Evolutionary conservation across 2,113 vertebrate species (phyloP).

Genomic region (Pachycephala philippinensis): DNA sequence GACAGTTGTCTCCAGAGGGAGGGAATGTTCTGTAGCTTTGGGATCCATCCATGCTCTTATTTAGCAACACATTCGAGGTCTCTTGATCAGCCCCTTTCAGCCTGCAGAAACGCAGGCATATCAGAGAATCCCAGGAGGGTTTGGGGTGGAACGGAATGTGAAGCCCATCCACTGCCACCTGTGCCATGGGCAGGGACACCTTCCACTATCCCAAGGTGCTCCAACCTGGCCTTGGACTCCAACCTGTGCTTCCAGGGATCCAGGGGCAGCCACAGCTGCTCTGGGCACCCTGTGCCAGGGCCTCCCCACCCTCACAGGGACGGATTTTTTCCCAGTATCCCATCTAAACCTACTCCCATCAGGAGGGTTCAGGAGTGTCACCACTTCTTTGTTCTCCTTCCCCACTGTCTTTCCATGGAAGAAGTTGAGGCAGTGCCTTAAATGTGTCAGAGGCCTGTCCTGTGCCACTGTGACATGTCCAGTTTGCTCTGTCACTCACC

Average conservation of each 20-base stretch:
- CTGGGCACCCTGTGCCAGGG: background rate
- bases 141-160: background rate
- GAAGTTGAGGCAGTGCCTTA: background rate
- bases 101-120: background rate
- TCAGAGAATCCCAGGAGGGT: background rate
- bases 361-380: background rate
- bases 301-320: background rate
- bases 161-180: background rate
- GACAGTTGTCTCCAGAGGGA: background rate
- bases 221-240: background rate
- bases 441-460: background rate
- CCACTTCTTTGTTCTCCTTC: background rate
- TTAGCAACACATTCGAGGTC: background rate
- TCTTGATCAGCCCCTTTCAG: background rate
- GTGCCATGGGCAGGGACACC: background rate
- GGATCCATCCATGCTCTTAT: background rate
- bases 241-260: background rate
- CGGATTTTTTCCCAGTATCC: background rate
- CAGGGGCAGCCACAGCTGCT: background rate
- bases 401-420: background rate
- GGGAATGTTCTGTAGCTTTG: background rate
- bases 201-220: background rate
- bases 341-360: background rate
- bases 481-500: background rate
- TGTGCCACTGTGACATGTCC: background rate